Percentiles rank a stretch among this genome's conserved stretches.
These are phyloP conservation scores for Pangasius krempfi DNA, from an alignment of 2,797 vertebrate species.

Conservation along the genomic window DNA sequence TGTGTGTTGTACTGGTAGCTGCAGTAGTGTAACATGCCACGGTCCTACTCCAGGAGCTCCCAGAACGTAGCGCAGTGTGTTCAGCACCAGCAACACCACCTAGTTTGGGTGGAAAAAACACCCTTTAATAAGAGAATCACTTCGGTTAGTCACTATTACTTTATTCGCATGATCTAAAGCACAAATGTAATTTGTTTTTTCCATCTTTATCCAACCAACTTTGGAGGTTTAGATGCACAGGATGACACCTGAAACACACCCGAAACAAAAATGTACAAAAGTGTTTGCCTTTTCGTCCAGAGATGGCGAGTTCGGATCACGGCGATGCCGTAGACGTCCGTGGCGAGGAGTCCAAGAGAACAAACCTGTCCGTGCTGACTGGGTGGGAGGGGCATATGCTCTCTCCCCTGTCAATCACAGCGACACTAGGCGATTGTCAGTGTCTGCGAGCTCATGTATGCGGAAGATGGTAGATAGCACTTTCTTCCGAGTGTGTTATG, in stretches of 20 bases:
- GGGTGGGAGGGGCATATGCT: neutral
- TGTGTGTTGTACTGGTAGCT: conserved; percentile 45
- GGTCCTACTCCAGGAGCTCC: conserved; percentile 55
- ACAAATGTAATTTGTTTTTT: neutral
- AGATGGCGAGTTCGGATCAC: too few relatives aligned
- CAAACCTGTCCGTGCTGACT: neutral
- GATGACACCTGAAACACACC: too few relatives aligned
- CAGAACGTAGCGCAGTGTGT: conserved; percentile 41
- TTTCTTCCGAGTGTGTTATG: neutral
- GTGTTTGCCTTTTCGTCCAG: too few relatives aligned
- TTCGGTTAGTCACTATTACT: neutral
- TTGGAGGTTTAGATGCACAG: neutral
- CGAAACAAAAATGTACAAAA: too few relatives aligned
- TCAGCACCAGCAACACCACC: conserved; percentile 50
- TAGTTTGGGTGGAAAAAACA: neutral
- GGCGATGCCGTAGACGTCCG: too few relatives aligned
- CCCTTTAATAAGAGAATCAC: neutral
- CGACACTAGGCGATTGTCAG: neutral
- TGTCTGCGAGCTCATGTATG: too few relatives aligned
- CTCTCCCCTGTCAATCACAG: neutral
- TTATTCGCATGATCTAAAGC: neutral
- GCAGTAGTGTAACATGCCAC: conserved; percentile 52
- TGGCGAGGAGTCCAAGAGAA: too few relatives aligned
- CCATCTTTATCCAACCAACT: too few relatives aligned
- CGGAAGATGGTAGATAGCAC: too few relatives aligned